These are phyloP conservation scores for Leguminivora glycinivorella DNA, from an alignment of 1,140 invertebrate genomes.

Conservation along the genomic window DNA sequence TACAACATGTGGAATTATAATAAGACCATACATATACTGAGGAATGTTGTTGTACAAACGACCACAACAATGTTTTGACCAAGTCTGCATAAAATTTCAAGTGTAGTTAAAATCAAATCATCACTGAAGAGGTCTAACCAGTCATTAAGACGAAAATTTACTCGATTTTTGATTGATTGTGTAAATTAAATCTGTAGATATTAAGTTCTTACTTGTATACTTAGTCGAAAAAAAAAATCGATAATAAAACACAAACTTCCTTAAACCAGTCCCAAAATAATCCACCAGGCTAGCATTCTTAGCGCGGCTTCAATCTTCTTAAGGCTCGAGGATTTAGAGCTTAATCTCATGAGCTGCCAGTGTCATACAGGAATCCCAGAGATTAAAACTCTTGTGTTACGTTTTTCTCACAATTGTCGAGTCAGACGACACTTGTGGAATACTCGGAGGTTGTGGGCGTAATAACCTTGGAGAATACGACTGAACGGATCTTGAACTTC, in stretches of 20 bases:
- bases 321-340: conserved; percentile 21
- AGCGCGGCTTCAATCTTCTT: conserved; percentile 24
- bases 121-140: not conserved
- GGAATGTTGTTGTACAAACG: not conserved
- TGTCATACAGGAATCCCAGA: conserved; percentile 1
- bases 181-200: not conserved
- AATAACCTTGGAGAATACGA: conserved; percentile 7
- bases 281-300: conserved; percentile 20
- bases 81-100: not conserved
- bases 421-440: conserved; percentile 1
- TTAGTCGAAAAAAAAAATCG: not conserved
- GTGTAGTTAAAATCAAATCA: not conserved
- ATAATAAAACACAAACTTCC: not conserved
- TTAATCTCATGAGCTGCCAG: conserved; percentile 19
- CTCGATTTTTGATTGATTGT: not conserved
- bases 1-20: not conserved
- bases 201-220: not conserved
- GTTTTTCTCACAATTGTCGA: conserved; percentile 22
- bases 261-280: not conserved
- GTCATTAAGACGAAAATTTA: not conserved
- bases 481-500: not conserved
- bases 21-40: not conserved
- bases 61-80: not conserved
- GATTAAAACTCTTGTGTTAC: conserved; percentile 17
- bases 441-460: conserved; percentile 18